phyloP scores from a whole-genome alignment of 2,888 invertebrate species.

The Urechis unicinctus region DNA sequence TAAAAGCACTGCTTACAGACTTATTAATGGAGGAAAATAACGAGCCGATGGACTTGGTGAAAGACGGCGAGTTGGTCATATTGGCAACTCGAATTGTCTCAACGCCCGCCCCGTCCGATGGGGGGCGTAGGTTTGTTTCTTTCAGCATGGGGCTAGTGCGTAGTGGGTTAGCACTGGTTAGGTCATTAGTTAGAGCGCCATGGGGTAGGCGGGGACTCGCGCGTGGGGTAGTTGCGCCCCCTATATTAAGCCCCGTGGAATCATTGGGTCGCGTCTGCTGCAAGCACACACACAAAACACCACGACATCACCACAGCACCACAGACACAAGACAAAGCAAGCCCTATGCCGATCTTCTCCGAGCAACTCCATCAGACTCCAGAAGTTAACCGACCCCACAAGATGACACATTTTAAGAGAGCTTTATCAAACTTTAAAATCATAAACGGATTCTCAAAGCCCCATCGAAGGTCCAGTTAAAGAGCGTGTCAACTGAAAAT shows the following conservation, averaged over 20 bases:
- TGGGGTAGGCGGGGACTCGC: conserved; percentile 6
- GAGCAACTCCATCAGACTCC: too few relatives aligned
- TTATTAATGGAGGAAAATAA: conserved; percentile 22
- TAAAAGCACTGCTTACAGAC: conserved; percentile 22
- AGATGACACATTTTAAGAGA: too few relatives aligned
- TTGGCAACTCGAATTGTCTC: conserved; percentile 16
- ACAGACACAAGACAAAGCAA: too few relatives aligned
- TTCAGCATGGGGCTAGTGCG: background rate
- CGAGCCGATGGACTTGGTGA: conserved; percentile 19
- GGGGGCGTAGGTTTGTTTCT: conserved; percentile 2
- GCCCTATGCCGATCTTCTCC: too few relatives aligned
- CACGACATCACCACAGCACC: too few relatives aligned
- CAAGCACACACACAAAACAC: too few relatives aligned
- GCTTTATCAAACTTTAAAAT: too few relatives aligned
- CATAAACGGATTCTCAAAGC: too few relatives aligned
- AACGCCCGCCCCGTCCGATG: background rate
- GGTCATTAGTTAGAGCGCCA: conserved; percentile 5
- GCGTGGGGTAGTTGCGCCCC: background rate
- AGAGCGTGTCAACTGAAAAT: too few relatives aligned
- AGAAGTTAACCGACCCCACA: too few relatives aligned
- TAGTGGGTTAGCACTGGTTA: background rate
- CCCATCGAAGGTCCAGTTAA: too few relatives aligned
- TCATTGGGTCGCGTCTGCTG: background rate
- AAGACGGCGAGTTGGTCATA: conserved; percentile 15
- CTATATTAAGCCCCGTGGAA: too few relatives aligned